phyloP scores from a whole-genome alignment of 2,113 vertebrate genomes.

The Tenebrosternarchus preto region DNA sequence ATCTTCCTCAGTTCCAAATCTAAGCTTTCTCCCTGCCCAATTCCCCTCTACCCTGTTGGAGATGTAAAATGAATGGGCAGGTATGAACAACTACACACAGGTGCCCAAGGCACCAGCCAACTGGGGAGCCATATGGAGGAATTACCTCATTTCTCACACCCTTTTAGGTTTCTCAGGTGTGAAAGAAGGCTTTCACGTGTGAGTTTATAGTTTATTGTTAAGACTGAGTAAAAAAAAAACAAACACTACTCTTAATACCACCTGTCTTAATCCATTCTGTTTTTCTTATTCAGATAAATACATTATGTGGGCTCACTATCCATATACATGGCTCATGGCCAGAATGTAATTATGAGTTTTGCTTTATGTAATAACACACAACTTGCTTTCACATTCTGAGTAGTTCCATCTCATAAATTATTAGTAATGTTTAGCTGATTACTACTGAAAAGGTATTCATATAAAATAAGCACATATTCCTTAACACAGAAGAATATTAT shows the following conservation, averaged over 20 bases:
- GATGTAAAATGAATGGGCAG: slow-evolving; percentile 15
- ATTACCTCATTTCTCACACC: slow-evolving; percentile 14
- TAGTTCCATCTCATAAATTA: too few relatives aligned
- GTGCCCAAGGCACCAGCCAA: slow-evolving; percentile 15
- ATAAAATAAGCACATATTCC: too few relatives aligned
- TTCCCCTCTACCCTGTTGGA: background rate
- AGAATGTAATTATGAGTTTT: background rate
- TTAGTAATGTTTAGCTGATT: too few relatives aligned
- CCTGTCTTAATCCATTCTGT: background rate
- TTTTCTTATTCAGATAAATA: background rate
- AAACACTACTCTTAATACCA: background rate
- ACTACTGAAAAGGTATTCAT: too few relatives aligned
- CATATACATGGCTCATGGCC: background rate
- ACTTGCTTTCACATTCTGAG: too few relatives aligned
- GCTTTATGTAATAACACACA: background rate
- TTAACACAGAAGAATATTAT: too few relatives aligned
- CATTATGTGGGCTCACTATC: background rate
- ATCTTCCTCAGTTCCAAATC: background rate
- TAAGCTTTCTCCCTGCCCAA: background rate
- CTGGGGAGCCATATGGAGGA: slow-evolving; percentile 1
- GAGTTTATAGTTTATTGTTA: background rate
- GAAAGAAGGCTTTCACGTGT: slow-evolving; percentile 20
- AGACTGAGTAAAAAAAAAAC: background rate
- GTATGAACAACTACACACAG: background rate
- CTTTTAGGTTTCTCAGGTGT: background rate